Evolutionary conservation across 2,888 invertebrate species (phyloP).

Genomic region (Drosophila cyrtoloma): DNA sequence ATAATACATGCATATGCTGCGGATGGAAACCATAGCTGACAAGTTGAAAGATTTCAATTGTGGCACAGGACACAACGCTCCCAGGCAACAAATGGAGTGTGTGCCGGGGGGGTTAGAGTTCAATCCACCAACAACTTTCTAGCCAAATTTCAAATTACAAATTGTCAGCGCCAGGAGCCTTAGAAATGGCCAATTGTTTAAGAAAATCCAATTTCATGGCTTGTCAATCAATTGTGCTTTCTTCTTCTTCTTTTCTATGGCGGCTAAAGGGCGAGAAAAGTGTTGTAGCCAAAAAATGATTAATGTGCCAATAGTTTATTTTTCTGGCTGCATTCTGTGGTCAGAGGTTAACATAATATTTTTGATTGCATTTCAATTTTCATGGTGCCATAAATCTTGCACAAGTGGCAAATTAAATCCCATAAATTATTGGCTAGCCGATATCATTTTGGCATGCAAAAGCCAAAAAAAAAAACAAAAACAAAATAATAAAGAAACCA

Average conservation of each 20-base stretch:
- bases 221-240: constrained; percentile 78
- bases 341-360: constrained; percentile 81
- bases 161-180: constrained; percentile 47
- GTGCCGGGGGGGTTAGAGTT: constrained; percentile 39
- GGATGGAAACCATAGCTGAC: constrained; percentile 21
- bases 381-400: constrained; percentile 71
- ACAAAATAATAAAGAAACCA: constrained; percentile 20
- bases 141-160: constrained; percentile 49
- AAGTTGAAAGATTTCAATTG: constrained; percentile 5
- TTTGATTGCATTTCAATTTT: constrained; percentile 81
- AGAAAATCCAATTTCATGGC: constrained; percentile 79
- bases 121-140: constrained; percentile 45
- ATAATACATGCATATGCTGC: constrained; percentile 36
- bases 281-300: constrained; percentile 50
- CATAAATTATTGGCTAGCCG: constrained; percentile 72
- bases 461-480: background rate
- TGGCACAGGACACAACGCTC: constrained; percentile 49
- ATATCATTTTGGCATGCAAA: constrained; percentile 48
- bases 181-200: constrained; percentile 62
- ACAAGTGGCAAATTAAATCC: constrained; percentile 80
- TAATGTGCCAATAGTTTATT: constrained; percentile 47
- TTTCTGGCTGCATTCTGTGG: constrained; percentile 23
- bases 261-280: constrained; percentile 61
- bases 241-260: constrained; percentile 2
- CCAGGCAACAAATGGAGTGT: constrained; percentile 24